phyloP scores from a whole-genome alignment of 2,113 vertebrate species.

The Hystrix brachyura region DNA sequence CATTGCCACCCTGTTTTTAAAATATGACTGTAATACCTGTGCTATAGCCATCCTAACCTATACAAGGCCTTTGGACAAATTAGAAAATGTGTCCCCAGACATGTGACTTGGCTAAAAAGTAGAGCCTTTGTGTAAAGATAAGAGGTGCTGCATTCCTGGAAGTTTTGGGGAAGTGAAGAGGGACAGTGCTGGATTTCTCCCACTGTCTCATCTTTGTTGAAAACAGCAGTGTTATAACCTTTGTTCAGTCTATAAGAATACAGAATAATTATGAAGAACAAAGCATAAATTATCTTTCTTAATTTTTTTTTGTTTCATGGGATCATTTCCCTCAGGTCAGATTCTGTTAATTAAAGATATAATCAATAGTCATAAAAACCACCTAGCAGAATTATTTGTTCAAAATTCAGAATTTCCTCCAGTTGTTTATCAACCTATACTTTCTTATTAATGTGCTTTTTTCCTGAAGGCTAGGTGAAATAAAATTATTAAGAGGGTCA shows the following conservation, averaged over 20 bases:
- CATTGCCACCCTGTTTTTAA: neutral
- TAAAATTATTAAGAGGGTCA: slow-evolving; percentile 38
- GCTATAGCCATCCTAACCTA: neutral
- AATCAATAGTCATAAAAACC: neutral
- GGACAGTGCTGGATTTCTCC: neutral
- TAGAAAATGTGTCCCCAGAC: neutral
- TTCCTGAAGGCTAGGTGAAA: neutral
- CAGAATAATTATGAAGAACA: slow-evolving; percentile 29
- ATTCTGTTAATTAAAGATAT: slow-evolving; percentile 65
- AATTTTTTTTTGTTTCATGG: slow-evolving; percentile 60
- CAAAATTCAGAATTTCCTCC: slow-evolving; percentile 58
- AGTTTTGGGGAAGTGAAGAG: neutral
- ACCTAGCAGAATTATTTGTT: slow-evolving; percentile 33
- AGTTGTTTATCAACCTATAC: slow-evolving; percentile 26
- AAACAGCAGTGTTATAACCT: neutral
- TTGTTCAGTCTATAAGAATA: neutral
- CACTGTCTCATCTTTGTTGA: neutral
- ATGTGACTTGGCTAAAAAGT: slow-evolving; percentile 15
- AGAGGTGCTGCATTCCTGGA: neutral
- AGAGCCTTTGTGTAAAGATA: neutral
- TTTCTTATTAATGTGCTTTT: slow-evolving; percentile 42
- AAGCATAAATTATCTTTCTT: slow-evolving; percentile 36
- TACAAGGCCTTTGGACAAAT: neutral
- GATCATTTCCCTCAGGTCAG: slow-evolving; percentile 33
- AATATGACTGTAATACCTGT: neutral